Evolutionary conservation across 2,113 vertebrate species (phyloP), one percentile per base, ranked within the genome.

Genomic region (Chaetops frenatus): DNA sequence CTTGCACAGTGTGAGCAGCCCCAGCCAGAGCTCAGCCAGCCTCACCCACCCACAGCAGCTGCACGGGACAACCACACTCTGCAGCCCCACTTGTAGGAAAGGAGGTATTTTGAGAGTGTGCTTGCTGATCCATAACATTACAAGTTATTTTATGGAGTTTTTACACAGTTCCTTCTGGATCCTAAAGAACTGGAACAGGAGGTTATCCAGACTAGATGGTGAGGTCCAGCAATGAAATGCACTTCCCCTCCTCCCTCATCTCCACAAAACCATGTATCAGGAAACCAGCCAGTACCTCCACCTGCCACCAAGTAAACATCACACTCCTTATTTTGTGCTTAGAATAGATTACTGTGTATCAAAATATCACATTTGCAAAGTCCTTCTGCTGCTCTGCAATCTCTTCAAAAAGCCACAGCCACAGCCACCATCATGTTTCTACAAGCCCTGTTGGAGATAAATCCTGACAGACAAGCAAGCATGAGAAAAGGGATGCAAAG

Each of bases 31-130:
- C 78, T 81, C 92, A 53, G 76, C 27, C 86, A 73, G 69, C 81
- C 66, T 92, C 86, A 57, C 27, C 44, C 35, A 50, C 20, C 58
- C 48, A 13, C 1, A 6, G 82, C 57, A 70, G 82, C 65, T 65
- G 38, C 60, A 51, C 20, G 12, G 44, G 14, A 77, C 58, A 56
- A 1, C 47, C n/a, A 53, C 0, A 0, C 38, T 53, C 38, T 27
- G 40, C 81, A 45, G 56, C 35, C 28, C 54, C 53, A 18, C 71
- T 53, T 24, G 17, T 61, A 78, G 28, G 40, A 72, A 79, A 33
- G 1, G 8, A 47, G 31, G 5, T 12, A 19, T 33, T 58, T 56
- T 10, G 57, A 38, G 57, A 47, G 33, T 12, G 54, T 23, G 25
- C 18, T 51, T 80, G 48, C 40, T 81, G 28, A 67, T 36, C 54